Base-by-base conservation (phyloP, 2,888 invertebrate genomes). In the Pachycephus smyrnensis region DNA sequence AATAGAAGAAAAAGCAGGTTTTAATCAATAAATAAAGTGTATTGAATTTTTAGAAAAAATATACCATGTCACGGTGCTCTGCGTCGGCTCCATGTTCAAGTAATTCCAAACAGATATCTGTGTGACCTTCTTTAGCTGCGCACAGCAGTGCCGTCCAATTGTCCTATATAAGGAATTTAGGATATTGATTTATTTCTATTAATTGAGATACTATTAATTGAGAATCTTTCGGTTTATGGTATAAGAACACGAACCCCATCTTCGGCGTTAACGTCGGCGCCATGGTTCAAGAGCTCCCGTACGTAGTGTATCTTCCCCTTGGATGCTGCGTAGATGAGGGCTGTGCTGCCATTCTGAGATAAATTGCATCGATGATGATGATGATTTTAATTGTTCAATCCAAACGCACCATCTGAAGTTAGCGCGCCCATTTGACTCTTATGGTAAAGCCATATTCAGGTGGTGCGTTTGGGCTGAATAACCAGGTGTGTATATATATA, bases 131-230 rank as follows among this genome's bases (percentile, higher is more conserved):
- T 87, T 97, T 97, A 9, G 98, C 95, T 31, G 99, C 98, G 92
- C 97, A 97, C 83, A 98, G 93, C 80, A 99, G 92, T 11, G 98
- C 95, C 73, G 97, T 96, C 98, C 99, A 98, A 86, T 97, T 97
- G 90, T 99, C 99, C 94, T 95, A 86, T 3, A 23, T 23, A 23
- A 55, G 9, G 23, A 55, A 23, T 55, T 55, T 55, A 23, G 15
- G 55, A 23, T 9, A 23, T 23, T 23, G 23, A 55, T 55, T 55
- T 23, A 1, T 55, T 23, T 55, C 4, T 33, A 77, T 74, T 9
- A 77, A 31, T n/a, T 36, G 4, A 77, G 9, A 2, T 36, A 35
- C 11, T 76, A 77, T 74, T 9, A 77, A 31, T n/a, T 36, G 4
- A 77, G 9, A 2, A 23, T 30, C 1, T 12, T n/a, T 33, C 35